Conservation (phyloP, 2,113 vertebrate genomes). For the Scytalopus superciliaris region DNA sequence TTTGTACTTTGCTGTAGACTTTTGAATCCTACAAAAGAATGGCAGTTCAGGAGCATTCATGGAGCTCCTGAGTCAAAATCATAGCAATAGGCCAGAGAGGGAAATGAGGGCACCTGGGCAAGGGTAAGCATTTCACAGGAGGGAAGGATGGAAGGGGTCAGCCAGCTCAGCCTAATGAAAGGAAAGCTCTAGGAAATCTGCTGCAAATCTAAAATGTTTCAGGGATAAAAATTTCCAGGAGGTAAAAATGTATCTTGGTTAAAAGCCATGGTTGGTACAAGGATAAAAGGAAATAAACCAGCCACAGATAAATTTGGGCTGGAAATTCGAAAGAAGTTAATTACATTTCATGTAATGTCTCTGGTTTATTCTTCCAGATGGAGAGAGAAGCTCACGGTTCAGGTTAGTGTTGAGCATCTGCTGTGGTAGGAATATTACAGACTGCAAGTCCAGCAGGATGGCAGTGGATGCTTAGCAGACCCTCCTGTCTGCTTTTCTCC, state of each 20-base stretch:
- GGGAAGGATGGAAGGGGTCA: neutral
- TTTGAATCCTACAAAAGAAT: neutral
- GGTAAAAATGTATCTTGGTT: neutral
- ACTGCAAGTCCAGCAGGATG: neutral
- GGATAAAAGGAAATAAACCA: neutral
- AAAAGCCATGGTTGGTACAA: neutral
- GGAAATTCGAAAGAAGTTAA: neutral
- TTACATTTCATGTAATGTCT: neutral
- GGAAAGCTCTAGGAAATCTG: neutral
- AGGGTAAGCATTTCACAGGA: neutral
- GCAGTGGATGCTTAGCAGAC: neutral
- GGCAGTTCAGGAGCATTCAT: neutral
- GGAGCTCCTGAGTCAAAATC: neutral
- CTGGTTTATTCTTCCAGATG: neutral
- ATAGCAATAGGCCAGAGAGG: neutral
- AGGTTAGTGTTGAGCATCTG: neutral
- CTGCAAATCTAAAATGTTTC: neutral
- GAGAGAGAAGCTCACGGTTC: neutral
- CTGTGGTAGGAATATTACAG: neutral
- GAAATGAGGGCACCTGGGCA: neutral
- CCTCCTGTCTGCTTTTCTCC: neutral
- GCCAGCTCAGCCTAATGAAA: neutral
- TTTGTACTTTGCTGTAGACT: neutral
- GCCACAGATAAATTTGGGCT: neutral
- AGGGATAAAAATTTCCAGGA: neutral